These are phyloP conservation scores for Drosophila pachea DNA, from an alignment of 1,140 invertebrate species.

Conservation along the genomic window DNA sequence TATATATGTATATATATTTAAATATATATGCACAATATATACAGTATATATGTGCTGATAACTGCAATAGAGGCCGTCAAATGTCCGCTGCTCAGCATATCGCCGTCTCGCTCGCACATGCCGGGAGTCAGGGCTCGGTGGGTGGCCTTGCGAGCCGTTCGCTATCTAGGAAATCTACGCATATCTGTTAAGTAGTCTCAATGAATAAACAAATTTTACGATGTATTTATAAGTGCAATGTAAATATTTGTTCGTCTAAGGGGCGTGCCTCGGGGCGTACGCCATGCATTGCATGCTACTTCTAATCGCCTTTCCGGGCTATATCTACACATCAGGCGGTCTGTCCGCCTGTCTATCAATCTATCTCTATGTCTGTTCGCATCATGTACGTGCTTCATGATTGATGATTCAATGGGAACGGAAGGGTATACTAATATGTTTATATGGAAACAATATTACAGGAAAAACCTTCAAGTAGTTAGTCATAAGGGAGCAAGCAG, in stretches of 20 bases:
- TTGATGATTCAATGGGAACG: conserved; percentile 6
- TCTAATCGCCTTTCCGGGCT: conserved; percentile 4
- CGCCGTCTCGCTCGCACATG: conserved; percentile 32
- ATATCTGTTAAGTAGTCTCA: conserved; percentile 65
- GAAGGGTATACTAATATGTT: background rate
- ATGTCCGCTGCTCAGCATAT: background rate
- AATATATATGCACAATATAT: conserved; percentile 7
- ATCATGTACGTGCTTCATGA: background rate
- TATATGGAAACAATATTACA: background rate
- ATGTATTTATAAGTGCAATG: conserved; percentile 68
- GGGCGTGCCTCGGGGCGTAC: background rate
- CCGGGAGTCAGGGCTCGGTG: background rate
- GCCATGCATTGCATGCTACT: background rate
- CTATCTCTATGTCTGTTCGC: too few species aligned
- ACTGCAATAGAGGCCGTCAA: conserved; percentile 46
- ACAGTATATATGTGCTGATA: conserved; percentile 43
- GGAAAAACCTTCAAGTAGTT: background rate
- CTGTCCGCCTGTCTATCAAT: too few species aligned
- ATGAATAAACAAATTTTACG: conserved; percentile 73
- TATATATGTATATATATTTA: conserved; percentile 1
- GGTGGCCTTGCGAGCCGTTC: conserved; percentile 20
- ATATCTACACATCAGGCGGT: background rate
- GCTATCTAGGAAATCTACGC: conserved; percentile 64
- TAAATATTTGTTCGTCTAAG: conserved; percentile 53
- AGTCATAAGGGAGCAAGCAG: background rate